These are phyloP conservation scores for Drosophila prolongata DNA, from an alignment of 2,888 invertebrate species.

Conservation along the genomic window DNA sequence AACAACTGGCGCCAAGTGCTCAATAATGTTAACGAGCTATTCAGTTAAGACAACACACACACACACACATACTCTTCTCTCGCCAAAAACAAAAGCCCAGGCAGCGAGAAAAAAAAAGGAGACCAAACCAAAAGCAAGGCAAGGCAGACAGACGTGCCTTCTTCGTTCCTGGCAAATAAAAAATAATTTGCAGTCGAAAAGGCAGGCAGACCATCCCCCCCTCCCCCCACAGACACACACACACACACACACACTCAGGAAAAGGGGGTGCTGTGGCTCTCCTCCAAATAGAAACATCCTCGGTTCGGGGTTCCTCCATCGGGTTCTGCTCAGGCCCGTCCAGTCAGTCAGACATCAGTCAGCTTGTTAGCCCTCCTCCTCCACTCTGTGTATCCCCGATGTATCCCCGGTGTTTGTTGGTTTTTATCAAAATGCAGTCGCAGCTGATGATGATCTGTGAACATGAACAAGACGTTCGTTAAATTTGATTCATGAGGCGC, in stretches of 20 bases:
- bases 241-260: neutral
- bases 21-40: constrained; percentile 84
- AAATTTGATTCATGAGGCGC: constrained; percentile 84
- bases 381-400: constrained; percentile 1
- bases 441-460: constrained; percentile 80
- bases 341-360: constrained; percentile 65
- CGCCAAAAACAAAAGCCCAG: constrained; percentile 43
- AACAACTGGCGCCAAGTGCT: constrained; percentile 84
- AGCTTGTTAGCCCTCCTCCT: constrained; percentile 65
- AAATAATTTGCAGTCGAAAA: constrained; percentile 77
- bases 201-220: constrained; percentile 43
- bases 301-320: constrained; percentile 26
- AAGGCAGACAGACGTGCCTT: constrained; percentile 37
- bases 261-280: constrained; percentile 19
- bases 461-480: constrained; percentile 84
- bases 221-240: neutral
- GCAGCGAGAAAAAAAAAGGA: constrained; percentile 31
- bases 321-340: constrained; percentile 9
- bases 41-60: constrained; percentile 79
- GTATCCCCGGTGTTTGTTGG: constrained; percentile 24
- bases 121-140: constrained; percentile 31
- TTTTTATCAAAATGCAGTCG: constrained; percentile 69
- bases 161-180: constrained; percentile 64
- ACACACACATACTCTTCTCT: constrained; percentile 42
- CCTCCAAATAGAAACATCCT: constrained; percentile 76